These are phyloP conservation scores for Epinotia nisella DNA, from an alignment of 2,888 invertebrate genomes.

Conservation along the genomic window DNA sequence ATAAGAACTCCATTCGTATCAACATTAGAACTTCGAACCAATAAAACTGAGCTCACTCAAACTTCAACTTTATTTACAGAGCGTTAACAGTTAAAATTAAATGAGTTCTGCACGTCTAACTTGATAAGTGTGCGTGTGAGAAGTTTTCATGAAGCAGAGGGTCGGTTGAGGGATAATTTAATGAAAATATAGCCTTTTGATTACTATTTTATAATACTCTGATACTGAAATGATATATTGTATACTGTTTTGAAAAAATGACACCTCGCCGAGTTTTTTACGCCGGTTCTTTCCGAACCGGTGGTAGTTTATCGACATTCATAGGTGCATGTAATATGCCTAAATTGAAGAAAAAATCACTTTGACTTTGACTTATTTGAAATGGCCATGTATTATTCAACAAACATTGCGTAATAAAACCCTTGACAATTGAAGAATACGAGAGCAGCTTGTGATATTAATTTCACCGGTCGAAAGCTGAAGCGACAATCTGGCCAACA, in stretches of 20 bases:
- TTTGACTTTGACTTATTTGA: too few species aligned
- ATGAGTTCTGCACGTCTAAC: conserved; percentile 16
- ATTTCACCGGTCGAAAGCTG: neutral
- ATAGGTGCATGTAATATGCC: too few species aligned
- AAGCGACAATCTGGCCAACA: neutral
- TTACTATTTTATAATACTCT: too few species aligned
- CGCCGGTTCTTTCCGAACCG: too few species aligned
- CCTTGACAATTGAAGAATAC: neutral
- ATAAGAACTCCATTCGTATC: neutral
- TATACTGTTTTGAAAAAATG: too few species aligned
- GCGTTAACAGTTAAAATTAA: conserved; percentile 34
- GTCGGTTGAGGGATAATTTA: conserved; percentile 17
- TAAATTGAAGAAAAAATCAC: too few species aligned
- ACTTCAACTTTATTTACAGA: conserved; percentile 31
- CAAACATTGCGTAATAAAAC: neutral
- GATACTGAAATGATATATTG: too few species aligned
- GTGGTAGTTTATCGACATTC: too few species aligned
- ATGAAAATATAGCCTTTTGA: conserved; percentile 20
- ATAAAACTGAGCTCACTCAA: conserved; percentile 3
- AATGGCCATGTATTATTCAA: too few species aligned
- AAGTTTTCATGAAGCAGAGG: conserved; percentile 3
- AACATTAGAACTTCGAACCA: neutral
- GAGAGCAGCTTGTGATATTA: neutral
- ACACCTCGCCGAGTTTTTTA: too few species aligned
- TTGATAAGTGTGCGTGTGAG: conserved; percentile 21